Conservation (phyloP, 2,888 invertebrate species). For the Drosophila vallismaia region DNA sequence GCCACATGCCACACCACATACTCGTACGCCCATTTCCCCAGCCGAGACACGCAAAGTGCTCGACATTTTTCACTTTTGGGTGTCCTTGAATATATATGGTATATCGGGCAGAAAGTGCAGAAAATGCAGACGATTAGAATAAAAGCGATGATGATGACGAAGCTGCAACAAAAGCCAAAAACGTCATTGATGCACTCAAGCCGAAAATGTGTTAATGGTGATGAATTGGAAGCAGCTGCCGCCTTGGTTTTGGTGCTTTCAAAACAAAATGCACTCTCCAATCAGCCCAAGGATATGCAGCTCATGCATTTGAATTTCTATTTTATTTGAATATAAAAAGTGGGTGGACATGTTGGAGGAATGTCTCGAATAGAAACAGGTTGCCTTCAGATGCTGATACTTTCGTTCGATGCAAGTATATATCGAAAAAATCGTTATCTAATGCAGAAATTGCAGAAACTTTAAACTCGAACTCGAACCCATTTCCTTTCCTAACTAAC, state of each 20-base stretch:
- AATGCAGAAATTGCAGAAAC: background rate
- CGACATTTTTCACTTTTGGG: slow-evolving; percentile 21
- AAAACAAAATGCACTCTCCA: slow-evolving; percentile 53
- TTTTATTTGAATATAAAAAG: slow-evolving; percentile 6
- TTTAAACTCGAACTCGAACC: no score
- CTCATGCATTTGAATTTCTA: slow-evolving; percentile 4
- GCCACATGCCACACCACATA: slow-evolving; percentile 3
- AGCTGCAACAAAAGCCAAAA: slow-evolving; percentile 15
- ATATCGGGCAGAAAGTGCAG: slow-evolving; percentile 7
- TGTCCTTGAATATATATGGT: slow-evolving; percentile 56
- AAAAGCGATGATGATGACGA: slow-evolving; percentile 3
- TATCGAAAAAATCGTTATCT: slow-evolving; percentile 16
- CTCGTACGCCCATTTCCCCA: slow-evolving; percentile 1
- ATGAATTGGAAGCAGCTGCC: slow-evolving; percentile 69
- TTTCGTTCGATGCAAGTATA: background rate
- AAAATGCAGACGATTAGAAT: slow-evolving; percentile 36
- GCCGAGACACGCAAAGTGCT: slow-evolving; percentile 31
- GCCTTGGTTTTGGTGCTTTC: slow-evolving; percentile 19
- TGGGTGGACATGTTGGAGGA: slow-evolving; percentile 5
- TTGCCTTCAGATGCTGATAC: slow-evolving; percentile 11
- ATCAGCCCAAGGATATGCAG: slow-evolving; percentile 59
- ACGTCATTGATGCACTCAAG: slow-evolving; percentile 68
- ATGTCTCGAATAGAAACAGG: slow-evolving; percentile 19
- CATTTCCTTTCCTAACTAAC: slow-evolving; percentile 12
- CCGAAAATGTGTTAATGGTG: slow-evolving; percentile 75